Evolutionary conservation across 2,888 invertebrate genomes (phyloP).

Genomic region (Hirtodrosophila confusa): DNA sequence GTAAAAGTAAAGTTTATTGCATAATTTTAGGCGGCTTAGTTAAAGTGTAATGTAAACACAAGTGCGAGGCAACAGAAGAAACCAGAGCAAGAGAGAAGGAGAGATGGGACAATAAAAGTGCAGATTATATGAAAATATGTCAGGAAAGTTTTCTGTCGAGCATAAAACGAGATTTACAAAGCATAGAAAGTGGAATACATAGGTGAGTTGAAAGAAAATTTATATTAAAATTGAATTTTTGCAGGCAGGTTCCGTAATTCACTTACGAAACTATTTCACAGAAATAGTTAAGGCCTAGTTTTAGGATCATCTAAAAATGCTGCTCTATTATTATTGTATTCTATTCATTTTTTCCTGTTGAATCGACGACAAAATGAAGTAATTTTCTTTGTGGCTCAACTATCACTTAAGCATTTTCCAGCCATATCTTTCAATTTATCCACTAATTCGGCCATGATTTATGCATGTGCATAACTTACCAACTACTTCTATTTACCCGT

Average conservation of each 20-base stretch:
- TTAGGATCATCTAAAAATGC: too few species aligned
- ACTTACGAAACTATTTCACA: too few species aligned
- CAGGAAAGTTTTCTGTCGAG: slow-evolving; percentile 46
- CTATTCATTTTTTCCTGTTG: too few species aligned
- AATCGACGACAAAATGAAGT: not conserved
- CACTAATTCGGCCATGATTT: slow-evolving; percentile 9
- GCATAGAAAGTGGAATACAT: slow-evolving; percentile 4
- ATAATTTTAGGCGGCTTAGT: slow-evolving; percentile 77
- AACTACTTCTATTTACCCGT: slow-evolving; percentile 1
- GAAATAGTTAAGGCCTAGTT: too few species aligned
- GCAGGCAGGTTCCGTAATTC: too few species aligned
- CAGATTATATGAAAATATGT: slow-evolving; percentile 73
- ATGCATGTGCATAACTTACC: slow-evolving; percentile 7
- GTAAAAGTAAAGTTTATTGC: slow-evolving; percentile 79
- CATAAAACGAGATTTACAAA: slow-evolving; percentile 39
- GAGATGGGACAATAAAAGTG: slow-evolving; percentile 72
- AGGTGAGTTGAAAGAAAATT: slow-evolving; percentile 22
- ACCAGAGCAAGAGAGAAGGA: slow-evolving; percentile 4
- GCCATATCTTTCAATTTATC: not conserved
- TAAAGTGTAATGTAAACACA: slow-evolving; percentile 77
- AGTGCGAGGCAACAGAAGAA: slow-evolving; percentile 21
- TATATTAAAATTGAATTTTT: slow-evolving; percentile 26
- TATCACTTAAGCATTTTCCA: not conserved
- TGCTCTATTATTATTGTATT: too few species aligned
- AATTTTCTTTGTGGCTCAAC: not conserved